Percentiles rank a stretch among this genome's conserved stretches.
Conservation (phyloP, 2,113 vertebrate genomes). For the Scophthalmus maximus region DNA sequence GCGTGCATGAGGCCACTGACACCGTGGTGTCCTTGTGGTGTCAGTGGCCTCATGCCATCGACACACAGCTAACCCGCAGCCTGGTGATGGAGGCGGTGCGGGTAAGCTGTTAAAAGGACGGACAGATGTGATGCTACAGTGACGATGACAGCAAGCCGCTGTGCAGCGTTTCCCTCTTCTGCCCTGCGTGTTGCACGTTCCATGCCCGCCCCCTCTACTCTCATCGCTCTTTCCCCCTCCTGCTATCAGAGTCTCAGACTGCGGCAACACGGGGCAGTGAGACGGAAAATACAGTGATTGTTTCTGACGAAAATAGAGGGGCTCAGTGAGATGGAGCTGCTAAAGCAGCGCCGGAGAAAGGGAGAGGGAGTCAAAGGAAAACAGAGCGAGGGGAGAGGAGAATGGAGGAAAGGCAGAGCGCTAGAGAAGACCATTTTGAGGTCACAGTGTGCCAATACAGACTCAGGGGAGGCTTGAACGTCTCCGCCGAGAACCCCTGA, state of each 20-base stretch:
- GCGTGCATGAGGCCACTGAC: constrained; percentile 10
- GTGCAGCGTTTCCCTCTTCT: constrained; percentile 53
- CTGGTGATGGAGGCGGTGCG: constrained; percentile 26
- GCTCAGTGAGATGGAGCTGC: constrained; percentile 45
- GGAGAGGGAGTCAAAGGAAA: constrained; percentile 30
- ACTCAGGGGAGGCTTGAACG: constrained; percentile 44
- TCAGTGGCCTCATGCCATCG: constrained; percentile 10
- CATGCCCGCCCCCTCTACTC: constrained; percentile 31
- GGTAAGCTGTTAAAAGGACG: constrained; percentile 40
- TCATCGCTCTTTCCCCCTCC: neutral
- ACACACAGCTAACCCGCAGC: neutral
- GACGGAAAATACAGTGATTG: constrained; percentile 83
- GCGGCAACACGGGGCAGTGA: constrained; percentile 78
- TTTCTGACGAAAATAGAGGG: constrained; percentile 79
- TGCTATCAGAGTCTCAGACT: constrained; percentile 74
- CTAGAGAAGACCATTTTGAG: constrained; percentile 53
- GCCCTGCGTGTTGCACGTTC: constrained; percentile 38
- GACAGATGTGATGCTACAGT: constrained; percentile 68
- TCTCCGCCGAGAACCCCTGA: constrained; percentile 47
- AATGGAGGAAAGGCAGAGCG: constrained; percentile 9
- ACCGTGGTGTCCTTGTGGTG: constrained; percentile 35
- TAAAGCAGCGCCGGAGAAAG: constrained; percentile 17
- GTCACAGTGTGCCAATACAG: constrained; percentile 54
- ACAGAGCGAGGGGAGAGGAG: constrained; percentile 29
- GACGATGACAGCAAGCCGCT: constrained; percentile 59